Percentiles rank a stretch among this genome's conserved stretches.
Evolutionary conservation across 2,888 invertebrate genomes (phyloP).

Genomic region (Liopterus haemorrhoidalis): DNA sequence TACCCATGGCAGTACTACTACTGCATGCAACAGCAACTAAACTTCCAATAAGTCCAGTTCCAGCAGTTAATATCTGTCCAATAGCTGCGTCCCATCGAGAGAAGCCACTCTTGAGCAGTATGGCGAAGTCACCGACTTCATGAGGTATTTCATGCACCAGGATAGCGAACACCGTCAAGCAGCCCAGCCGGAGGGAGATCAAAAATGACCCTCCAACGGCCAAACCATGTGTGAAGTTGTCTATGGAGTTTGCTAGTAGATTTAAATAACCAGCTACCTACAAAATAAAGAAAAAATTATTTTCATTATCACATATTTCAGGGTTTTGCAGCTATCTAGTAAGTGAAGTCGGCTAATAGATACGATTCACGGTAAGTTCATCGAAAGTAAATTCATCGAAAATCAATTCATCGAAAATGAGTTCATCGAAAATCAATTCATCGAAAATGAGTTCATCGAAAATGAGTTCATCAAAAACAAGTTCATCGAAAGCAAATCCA

Average conservation of each 20-base stretch:
- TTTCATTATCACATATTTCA: too few species aligned
- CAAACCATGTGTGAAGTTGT: conserved; percentile 97
- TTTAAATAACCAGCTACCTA: conserved; percentile 89
- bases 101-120: conserved; percentile 87
- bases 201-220: conserved; percentile 97
- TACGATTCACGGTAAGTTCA: too few species aligned
- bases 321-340: too few species aligned
- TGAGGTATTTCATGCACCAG: conserved; percentile 96
- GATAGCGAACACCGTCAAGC: conserved; percentile 91
- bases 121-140: conserved; percentile 98
- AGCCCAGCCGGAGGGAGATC: conserved; percentile 82
- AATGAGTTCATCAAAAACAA: too few species aligned
- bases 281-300: too few species aligned
- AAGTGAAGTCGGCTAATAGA: too few species aligned
- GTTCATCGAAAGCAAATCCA: too few species aligned
- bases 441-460: too few species aligned
- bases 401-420: too few species aligned
- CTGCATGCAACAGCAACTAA: conserved; percentile 77
- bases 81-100: conserved; percentile 90
- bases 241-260: conserved; percentile 91
- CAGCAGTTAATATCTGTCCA: conserved; percentile 87
- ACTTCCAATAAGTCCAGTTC: conserved; percentile 84
- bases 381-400: too few species aligned
- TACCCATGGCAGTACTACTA: conserved; percentile 71
- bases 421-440: too few species aligned